phyloP scores from a whole-genome alignment of 2,113 vertebrate species.

The Gadus macrocephalus region DNA sequence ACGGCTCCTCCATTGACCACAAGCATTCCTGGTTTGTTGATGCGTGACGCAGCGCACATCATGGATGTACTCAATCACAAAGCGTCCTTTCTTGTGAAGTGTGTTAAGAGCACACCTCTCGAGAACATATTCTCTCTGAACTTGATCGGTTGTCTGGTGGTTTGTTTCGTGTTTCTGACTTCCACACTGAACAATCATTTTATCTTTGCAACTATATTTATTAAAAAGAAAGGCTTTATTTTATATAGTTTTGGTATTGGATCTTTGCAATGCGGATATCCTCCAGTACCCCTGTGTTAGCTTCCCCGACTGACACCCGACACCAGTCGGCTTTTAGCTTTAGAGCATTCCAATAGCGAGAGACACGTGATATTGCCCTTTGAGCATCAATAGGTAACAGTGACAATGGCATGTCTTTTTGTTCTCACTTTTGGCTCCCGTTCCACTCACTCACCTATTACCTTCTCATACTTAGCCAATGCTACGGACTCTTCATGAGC shows the following conservation, averaged over 20 bases:
- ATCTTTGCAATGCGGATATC: too few relatives aligned
- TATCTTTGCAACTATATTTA: conserved; percentile 30
- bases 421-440: conserved; percentile 5
- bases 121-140: conserved; percentile 12
- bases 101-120: conserved; percentile 14
- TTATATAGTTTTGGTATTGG: too few relatives aligned
- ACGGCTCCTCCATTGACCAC: conserved; percentile 15
- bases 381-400: conserved; percentile 4
- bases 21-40: conserved; percentile 16
- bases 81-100: conserved; percentile 33
- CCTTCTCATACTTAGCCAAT: not conserved
- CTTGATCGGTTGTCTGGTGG: conserved; percentile 5
- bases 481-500: conserved; percentile 25
- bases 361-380: not conserved
- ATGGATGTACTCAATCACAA: conserved; percentile 37
- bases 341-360: too few relatives aligned
- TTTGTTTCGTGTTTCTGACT: not conserved
- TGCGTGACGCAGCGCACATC: conserved; percentile 31
- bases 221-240: not conserved
- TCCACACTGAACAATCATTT: conserved; percentile 22
- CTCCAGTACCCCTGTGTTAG: too few relatives aligned
- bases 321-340: too few relatives aligned
- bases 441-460: not conserved
- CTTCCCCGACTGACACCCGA: too few relatives aligned
- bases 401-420: conserved; percentile 15